Evolutionary conservation across 1,140 invertebrate species (phyloP).

Genomic region (Neomicropteryx cornuta): DNA sequence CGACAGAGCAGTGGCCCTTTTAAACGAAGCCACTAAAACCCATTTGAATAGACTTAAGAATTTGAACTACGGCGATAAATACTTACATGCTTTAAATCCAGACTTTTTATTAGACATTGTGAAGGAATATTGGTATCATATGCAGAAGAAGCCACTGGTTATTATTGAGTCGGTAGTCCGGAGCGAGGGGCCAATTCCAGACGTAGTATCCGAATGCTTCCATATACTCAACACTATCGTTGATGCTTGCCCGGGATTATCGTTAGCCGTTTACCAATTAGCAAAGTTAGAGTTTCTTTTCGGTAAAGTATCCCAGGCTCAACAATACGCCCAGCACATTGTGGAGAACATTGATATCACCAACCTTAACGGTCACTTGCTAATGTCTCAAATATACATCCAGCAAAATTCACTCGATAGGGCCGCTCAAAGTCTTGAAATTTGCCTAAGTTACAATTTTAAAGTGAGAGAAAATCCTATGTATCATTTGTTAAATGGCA

Average conservation of each 20-base stretch:
- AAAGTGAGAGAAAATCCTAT: constrained; percentile 81
- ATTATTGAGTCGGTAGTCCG: constrained; percentile 33
- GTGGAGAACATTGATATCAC: constrained; percentile 63
- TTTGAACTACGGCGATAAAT: constrained; percentile 61
- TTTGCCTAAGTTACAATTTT: constrained; percentile 84
- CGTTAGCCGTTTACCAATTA: constrained; percentile 59
- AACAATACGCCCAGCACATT: constrained; percentile 56
- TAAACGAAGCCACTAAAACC: constrained; percentile 60
- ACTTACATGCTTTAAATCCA: constrained; percentile 69
- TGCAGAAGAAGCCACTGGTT: constrained; percentile 47
- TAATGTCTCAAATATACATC: constrained; percentile 78
- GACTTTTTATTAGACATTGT: constrained; percentile 75
- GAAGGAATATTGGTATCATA: constrained; percentile 64
- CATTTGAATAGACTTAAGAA: constrained; percentile 52
- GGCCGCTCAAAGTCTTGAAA: constrained; percentile 77
- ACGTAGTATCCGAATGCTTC: constrained; percentile 39
- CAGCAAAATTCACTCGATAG: constrained; percentile 62
- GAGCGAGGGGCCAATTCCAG: constrained; percentile 29
- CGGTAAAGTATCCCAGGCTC: constrained; percentile 59
- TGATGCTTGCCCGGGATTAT: constrained; percentile 72
- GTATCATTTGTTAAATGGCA: constrained; percentile 78
- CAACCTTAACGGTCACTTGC: constrained; percentile 70
- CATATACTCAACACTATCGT: constrained; percentile 61
- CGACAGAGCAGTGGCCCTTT: constrained; percentile 45
- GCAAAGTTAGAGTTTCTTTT: constrained; percentile 71